Base-by-base conservation (phyloP, 2,113 vertebrate species). In the Bujurquina vittata region DNA sequence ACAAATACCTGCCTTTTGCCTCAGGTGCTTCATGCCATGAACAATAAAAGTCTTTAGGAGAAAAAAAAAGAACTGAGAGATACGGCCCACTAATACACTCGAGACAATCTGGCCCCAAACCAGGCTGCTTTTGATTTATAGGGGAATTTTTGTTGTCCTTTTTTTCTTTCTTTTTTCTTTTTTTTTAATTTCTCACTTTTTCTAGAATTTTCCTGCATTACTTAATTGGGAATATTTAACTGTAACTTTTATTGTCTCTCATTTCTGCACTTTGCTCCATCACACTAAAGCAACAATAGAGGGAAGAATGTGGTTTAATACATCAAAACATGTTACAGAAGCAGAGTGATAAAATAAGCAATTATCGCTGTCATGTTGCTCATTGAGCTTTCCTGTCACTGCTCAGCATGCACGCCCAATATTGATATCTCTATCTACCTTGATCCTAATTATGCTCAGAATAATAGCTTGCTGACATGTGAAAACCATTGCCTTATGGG, bases 401-500 rank as follows among this genome's bases (percentile, higher is more conserved):
- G 80, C 72, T 83, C 80, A 69, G 62, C 15, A 1, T 74, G 57
- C 69, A 80, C 29, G 20, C 62, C 77, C 76, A 83, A 37, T 84
- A 88, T 82, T 85, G 88, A 92, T 89, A 90, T 90, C 84, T 91
- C 83, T 61, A 56, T 87, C 74, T 73, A 93, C 87, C 83, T 92
- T 92, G 77, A 87, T 94, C 83, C 91, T 93, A 85, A 89, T 94
- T 94, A 92, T 75, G 35, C 76, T 83, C 77, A 87, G 80, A 94
- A 88, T 94, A 93, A 91, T 88, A 90, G 84, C 84, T 37, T 86
- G 83, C 89, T 90, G 88, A 90, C 85, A 88, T 22, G 76, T 83
- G 83, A 75, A 89, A 87, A 75, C 67, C 81, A 49, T 12, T 77
- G 65, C 82, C 77, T 74, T 76, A 61, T 83, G 90, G 61, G 84